These are phyloP conservation scores for Heliothis peltigera DNA, from an alignment of 2,888 invertebrate genomes.

Conservation along the genomic window DNA sequence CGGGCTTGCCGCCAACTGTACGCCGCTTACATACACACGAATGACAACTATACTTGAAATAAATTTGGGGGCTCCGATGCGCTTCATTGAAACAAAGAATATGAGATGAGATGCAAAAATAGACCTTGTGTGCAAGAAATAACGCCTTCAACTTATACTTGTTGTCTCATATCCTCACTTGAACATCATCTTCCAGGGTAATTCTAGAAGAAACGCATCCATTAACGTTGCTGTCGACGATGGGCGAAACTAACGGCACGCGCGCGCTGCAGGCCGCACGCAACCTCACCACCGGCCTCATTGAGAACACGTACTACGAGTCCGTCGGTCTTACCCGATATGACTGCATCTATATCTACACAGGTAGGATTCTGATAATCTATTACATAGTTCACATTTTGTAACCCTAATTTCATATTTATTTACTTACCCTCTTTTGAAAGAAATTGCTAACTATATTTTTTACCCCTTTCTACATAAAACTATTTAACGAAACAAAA, in stretches of 20 bases:
- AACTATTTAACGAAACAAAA: too few relatives aligned
- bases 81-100: too few relatives aligned
- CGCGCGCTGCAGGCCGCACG: conserved; percentile 29
- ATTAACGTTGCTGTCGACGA: conserved; percentile 36
- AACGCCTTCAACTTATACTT: too few relatives aligned
- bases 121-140: too few relatives aligned
- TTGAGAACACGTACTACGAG: conserved; percentile 68
- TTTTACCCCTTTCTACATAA: too few relatives aligned
- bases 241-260: conserved; percentile 53
- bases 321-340: conserved; percentile 74
- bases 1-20: neutral
- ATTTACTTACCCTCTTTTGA: too few relatives aligned
- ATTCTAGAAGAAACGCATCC: conserved; percentile 86
- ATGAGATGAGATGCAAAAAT: too few relatives aligned
- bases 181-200: conserved; percentile 84
- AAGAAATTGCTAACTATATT: too few relatives aligned
- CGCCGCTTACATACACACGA: neutral
- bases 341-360: conserved; percentile 86
- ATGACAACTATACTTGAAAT: too few relatives aligned
- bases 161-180: neutral
- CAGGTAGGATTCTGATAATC: conserved; percentile 71
- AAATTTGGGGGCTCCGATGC: too few relatives aligned
- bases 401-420: neutral
- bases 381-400: neutral
- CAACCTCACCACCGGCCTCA: conserved; percentile 65